These are phyloP conservation scores for Eulemur coronatus DNA, from an alignment of 2,797 vertebrate species.

Conservation along the genomic window DNA sequence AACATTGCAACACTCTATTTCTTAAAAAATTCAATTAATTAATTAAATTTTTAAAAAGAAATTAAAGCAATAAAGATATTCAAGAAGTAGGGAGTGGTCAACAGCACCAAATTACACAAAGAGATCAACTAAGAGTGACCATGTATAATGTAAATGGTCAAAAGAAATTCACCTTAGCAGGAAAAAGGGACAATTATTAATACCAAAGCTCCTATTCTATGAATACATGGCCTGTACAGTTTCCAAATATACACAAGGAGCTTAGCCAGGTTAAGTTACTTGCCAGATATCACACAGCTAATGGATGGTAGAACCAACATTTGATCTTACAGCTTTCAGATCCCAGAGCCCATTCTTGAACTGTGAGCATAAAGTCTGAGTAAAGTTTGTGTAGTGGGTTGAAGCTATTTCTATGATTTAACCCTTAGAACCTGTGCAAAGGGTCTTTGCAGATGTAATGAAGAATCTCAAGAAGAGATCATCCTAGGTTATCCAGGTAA, in stretches of 20 bases:
- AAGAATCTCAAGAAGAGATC: not conserved
- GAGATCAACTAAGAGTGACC: not conserved
- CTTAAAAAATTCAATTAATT: not conserved
- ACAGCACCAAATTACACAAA: not conserved
- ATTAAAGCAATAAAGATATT: not conserved
- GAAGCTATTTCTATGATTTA: not conserved
- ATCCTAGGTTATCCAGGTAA: not conserved
- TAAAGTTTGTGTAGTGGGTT: not conserved
- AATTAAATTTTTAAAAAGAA: not conserved
- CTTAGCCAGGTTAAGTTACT: not conserved
- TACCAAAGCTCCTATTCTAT: not conserved
- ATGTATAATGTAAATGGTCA: not conserved
- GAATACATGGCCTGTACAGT: not conserved
- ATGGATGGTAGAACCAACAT: not conserved
- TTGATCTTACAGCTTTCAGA: not conserved
- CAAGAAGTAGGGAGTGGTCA: not conserved
- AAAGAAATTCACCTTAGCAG: not conserved
- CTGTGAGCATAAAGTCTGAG: not conserved
- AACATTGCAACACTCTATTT: not conserved
- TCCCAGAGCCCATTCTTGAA: not conserved
- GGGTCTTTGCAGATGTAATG: not conserved
- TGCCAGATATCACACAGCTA: not conserved
- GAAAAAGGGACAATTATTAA: not conserved
- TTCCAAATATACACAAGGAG: not conserved
- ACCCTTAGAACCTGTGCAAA: not conserved